phyloP scores from a whole-genome alignment of 2,797 vertebrate genomes.

The Labroides dimidiatus region DNA sequence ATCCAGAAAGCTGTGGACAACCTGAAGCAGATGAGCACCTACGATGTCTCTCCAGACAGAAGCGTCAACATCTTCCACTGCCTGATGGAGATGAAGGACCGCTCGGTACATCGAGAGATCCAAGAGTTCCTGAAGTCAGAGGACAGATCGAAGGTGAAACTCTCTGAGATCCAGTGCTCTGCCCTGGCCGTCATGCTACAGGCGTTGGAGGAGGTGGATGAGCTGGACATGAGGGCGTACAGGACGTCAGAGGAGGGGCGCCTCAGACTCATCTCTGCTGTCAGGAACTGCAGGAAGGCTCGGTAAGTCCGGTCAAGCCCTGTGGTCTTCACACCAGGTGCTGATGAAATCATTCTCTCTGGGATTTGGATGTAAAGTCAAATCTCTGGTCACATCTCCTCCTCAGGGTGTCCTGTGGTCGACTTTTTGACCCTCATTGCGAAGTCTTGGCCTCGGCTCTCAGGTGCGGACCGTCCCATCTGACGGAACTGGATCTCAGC shows the following conservation, averaged over 20 bases:
- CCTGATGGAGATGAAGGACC: constrained; percentile 11
- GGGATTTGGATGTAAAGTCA: no score
- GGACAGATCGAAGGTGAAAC: neutral
- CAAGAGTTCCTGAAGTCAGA: constrained; percentile 1
- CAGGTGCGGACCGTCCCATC: constrained; percentile 11
- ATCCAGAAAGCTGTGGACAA: neutral
- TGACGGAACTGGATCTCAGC: constrained; percentile 23
- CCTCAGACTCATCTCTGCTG: constrained; percentile 1
- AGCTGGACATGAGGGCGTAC: neutral
- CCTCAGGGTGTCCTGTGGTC: constrained; percentile 1
- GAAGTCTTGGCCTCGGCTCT: constrained; percentile 14
- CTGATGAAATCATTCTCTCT: no score
- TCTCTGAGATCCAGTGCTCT: constrained; percentile 23
- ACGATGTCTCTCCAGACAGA: neutral
- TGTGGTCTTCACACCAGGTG: no score
- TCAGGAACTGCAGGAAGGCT: constrained; percentile 15
- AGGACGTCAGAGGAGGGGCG: neutral
- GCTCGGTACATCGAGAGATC: constrained; percentile 5
- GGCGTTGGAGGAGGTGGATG: constrained; percentile 15
- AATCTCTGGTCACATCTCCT: no score
- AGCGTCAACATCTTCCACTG: constrained; percentile 25
- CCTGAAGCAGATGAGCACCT: constrained; percentile 19
- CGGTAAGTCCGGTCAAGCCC: constrained; percentile 11
- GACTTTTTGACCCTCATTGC: constrained; percentile 8
- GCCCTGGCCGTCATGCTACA: constrained; percentile 22